Evolutionary conservation across 2,797 vertebrate genomes (phyloP).

Genomic region (Myotis findleyi): DNA sequence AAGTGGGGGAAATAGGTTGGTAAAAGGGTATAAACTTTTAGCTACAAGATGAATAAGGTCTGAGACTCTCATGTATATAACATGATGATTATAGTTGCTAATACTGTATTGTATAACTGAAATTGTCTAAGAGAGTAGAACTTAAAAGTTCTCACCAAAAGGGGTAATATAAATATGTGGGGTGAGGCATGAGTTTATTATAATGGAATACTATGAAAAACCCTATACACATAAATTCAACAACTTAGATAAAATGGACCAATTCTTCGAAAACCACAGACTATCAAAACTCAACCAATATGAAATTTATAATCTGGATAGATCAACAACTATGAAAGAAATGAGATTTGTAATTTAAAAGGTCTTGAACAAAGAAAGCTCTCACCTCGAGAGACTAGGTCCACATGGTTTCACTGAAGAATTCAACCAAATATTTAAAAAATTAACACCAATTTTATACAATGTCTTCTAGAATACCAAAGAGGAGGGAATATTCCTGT

Average conservation of each 20-base stretch:
- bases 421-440: slow-evolving; percentile 58
- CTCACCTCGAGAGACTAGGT: background rate
- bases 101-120: background rate
- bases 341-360: slow-evolving; percentile 53
- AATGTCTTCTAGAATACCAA: slow-evolving; percentile 32
- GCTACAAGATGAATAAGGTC: background rate
- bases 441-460: slow-evolving; percentile 42
- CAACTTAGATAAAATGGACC: slow-evolving; percentile 45
- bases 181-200: background rate
- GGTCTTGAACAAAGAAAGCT: slow-evolving; percentile 15
- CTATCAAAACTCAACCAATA: slow-evolving; percentile 55
- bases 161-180: background rate
- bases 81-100: background rate
- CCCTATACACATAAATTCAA: background rate
- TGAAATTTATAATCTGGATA: slow-evolving; percentile 35
- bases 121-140: background rate
- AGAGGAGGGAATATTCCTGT: background rate
- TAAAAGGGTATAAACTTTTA: background rate
- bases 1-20: background rate
- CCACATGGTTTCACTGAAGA: slow-evolving; percentile 4
- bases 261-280: slow-evolving; percentile 50
- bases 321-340: slow-evolving; percentile 21
- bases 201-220: slow-evolving; percentile 45
- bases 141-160: background rate
- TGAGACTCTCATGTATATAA: background rate